Conservation (phyloP, 2,113 vertebrate species). For the Neopipo cinnamomea region DNA sequence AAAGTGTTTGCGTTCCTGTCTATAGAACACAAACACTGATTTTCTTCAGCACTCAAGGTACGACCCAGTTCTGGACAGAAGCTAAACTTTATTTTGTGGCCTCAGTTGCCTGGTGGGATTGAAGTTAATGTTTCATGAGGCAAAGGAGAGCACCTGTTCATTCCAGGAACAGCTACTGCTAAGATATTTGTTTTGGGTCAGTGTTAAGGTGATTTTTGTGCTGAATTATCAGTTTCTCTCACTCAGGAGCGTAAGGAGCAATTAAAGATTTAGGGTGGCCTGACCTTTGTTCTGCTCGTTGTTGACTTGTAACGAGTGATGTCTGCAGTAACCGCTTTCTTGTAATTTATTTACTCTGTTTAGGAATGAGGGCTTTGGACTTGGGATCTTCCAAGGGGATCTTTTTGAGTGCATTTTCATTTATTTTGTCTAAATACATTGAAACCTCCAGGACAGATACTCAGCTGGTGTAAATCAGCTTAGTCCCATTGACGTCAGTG, state of each 20-base stretch:
- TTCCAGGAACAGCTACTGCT: neutral
- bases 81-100: neutral
- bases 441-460: conserved; percentile 11
- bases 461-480: conserved; percentile 57
- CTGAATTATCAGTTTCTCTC: conserved; percentile 29
- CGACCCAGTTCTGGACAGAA: neutral
- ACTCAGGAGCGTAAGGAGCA: neutral
- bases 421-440: conserved; percentile 27
- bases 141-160: neutral
- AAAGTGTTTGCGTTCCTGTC: neutral
- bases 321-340: neutral
- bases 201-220: conserved; percentile 36
- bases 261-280: conserved; percentile 18
- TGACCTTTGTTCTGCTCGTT: conserved; percentile 10
- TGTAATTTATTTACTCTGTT: conserved; percentile 16
- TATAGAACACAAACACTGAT: neutral
- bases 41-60: neutral
- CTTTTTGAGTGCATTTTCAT: neutral
- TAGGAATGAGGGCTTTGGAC: neutral
- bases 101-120: neutral
- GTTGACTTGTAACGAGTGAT: neutral
- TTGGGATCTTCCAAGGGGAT: neutral
- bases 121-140: conserved; percentile 45
- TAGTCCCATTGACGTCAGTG: conserved; percentile 62
- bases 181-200: conserved; percentile 9